Conservation (phyloP, 2,113 vertebrate species). For the Macrotis lagotis region DNA sequence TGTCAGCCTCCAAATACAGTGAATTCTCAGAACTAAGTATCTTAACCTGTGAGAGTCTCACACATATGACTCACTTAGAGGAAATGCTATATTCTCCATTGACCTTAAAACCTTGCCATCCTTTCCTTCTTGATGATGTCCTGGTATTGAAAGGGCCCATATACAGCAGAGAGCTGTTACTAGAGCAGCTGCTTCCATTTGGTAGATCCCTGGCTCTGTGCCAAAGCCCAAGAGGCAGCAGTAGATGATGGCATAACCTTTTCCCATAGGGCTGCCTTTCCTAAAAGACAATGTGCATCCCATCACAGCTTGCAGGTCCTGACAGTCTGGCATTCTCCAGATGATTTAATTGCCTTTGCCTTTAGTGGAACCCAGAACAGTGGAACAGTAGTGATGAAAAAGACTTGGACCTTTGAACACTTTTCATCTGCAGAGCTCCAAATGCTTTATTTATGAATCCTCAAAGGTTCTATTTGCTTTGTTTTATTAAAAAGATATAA, state of each 20-base stretch:
- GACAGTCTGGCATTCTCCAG: constrained; percentile 3
- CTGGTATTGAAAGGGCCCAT: not conserved
- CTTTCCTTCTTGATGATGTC: constrained; percentile 34
- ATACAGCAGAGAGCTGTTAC: not conserved
- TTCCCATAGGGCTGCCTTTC: constrained; percentile 28
- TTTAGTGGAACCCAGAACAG: constrained; percentile 26
- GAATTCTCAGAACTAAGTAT: constrained; percentile 60
- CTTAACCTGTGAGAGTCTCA: constrained; percentile 25
- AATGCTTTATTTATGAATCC: constrained; percentile 50
- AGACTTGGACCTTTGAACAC: constrained; percentile 20
- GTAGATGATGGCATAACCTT: constrained; percentile 11
- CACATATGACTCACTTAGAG: not conserved
- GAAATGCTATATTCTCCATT: not conserved
- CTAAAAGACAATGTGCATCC: not conserved
- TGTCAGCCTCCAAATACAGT: constrained; percentile 49
- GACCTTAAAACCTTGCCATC: not conserved
- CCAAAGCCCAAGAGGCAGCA: not conserved
- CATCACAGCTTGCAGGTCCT: not conserved
- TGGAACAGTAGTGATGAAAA: constrained; percentile 35
- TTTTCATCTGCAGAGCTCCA: constrained; percentile 17
- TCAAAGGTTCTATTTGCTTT: constrained; percentile 6
- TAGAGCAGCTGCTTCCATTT: constrained; percentile 20
- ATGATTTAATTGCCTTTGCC: constrained; percentile 34
- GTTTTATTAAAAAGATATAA: not conserved
- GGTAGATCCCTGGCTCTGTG: constrained; percentile 33